A percentile compares a stretch with the other conserved stretches of the same genome.
Evolutionary conservation across 2,888 invertebrate species (phyloP).

Genomic region (Enchytraeus crypticus): DNA sequence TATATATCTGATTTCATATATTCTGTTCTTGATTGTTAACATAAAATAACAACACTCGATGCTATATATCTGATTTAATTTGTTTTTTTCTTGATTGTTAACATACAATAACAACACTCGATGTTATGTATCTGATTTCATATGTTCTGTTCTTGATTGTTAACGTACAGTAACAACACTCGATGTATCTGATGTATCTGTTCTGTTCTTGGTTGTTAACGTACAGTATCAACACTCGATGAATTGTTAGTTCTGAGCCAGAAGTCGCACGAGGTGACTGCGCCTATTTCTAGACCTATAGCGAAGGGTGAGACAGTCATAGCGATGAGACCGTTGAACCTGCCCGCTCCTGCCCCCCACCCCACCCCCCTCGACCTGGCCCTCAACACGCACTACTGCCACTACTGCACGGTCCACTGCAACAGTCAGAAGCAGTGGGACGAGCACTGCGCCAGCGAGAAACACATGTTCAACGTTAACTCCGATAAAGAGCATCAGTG

Average conservation of each 20-base stretch:
- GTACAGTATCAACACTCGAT: slow-evolving; percentile 30
- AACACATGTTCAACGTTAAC: slow-evolving; percentile 42
- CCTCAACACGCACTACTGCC: slow-evolving; percentile 37
- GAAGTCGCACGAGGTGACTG: slow-evolving; percentile 18
- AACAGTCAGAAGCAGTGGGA: slow-evolving; percentile 43
- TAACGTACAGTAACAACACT: too few species aligned
- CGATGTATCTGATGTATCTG: slow-evolving; percentile 30
- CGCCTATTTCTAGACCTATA: slow-evolving; percentile 30
- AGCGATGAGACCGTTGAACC: slow-evolving; percentile 16
- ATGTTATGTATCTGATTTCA: too few species aligned
- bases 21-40: too few species aligned
- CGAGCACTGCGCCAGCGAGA: slow-evolving; percentile 40
- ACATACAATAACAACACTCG: too few species aligned
- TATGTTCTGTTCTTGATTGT: too few species aligned
- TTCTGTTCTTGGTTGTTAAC: background rate
- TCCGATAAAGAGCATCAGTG: slow-evolving; percentile 44
- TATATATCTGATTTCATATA: too few species aligned
- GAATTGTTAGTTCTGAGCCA: slow-evolving; percentile 25
- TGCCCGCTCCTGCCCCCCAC: background rate
- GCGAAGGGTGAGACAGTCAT: slow-evolving; percentile 37
- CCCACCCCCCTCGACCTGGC: slow-evolving; percentile 31
- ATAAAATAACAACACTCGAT: too few species aligned
- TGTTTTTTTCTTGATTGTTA: too few species aligned
- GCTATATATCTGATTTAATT: too few species aligned
- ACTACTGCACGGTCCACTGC: slow-evolving; percentile 30